Base-by-base conservation (phyloP, 2,797 vertebrate species). In the Mallotus villosus region DNA sequence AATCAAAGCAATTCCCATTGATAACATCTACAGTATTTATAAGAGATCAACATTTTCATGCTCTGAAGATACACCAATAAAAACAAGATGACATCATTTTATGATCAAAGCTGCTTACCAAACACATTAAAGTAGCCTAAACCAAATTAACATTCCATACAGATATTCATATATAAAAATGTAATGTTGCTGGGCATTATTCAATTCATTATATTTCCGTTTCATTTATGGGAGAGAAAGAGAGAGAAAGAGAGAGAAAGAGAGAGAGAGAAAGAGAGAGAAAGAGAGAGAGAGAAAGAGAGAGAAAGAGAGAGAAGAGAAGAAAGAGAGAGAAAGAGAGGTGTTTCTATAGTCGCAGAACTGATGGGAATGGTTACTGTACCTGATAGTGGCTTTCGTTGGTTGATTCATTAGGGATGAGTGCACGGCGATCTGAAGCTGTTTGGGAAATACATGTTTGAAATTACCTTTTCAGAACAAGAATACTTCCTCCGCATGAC, bases 391-490 rank as follows among this genome's bases (percentile, higher is more conserved):
- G 58, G 58, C 12, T 12, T 1, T 60, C 22, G 12, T 14, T 14
- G 19, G n/a, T n/a, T 55, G 58, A 11, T 22, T 60, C 58, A 60
- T 22, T 25, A 11, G 58, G 8, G 11, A 60, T 22, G 58, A 60
- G 58, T 24, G 21, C 21, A 25, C 58, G 58, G 22, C 58, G 21
- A 22, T 60, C 27, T 71, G 60, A 21, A 57, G 29, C 74, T 75
- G 58, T 16, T 25, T 29, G 17, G 29, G 29, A 65, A 29, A 65
- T 46, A 46, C 12, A 46, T 14, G 2, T 46, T 46, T 46, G 41
- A 46, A 46, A 46, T 46, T 11, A 46, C 12, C 41, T 0, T 46
- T 46, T 46, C 41, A 46, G 41, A 8, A 46, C 41, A 46, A 46
- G 41, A 46, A 46, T 12, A 46, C 41, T 46, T 46, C 41, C 9